Conservation (phyloP, 2,888 invertebrate genomes). For the Raillietiella orientalis region DNA sequence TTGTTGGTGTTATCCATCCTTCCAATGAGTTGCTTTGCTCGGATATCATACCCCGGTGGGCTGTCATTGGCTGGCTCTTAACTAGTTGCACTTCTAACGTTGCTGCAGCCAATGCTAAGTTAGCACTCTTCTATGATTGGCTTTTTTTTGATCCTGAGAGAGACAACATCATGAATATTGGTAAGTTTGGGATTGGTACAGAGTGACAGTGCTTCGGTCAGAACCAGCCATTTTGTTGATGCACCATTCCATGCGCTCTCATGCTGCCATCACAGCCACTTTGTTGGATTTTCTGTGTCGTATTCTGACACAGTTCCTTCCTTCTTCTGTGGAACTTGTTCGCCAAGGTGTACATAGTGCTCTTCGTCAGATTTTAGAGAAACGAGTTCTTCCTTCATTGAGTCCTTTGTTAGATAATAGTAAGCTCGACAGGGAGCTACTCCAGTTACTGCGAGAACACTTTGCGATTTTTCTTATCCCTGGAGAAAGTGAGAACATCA, state of each 20-base stretch:
- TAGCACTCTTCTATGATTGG: constrained; percentile 80
- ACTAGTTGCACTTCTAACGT: constrained; percentile 55
- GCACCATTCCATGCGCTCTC: constrained; percentile 71
- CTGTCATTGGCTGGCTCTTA: constrained; percentile 70
- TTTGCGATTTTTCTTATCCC: no score
- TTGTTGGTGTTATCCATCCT: constrained; percentile 74
- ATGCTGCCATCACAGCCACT: constrained; percentile 63
- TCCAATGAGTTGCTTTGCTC: constrained; percentile 69
- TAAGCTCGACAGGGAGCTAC: constrained; percentile 48
- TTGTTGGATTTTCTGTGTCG: constrained; percentile 61
- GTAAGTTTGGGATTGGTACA: constrained; percentile 10
- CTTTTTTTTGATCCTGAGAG: constrained; percentile 60
- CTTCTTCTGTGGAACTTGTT: constrained; percentile 40
- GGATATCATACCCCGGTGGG: constrained; percentile 83
- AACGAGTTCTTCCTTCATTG: constrained; percentile 58
- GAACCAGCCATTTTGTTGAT: constrained; percentile 77
- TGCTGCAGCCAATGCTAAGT: constrained; percentile 60
- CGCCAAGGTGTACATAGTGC: constrained; percentile 48
- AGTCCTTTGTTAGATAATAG: constrained; percentile 59
- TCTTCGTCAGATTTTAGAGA: constrained; percentile 51
- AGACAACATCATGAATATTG: constrained; percentile 81
- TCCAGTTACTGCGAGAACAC: constrained; percentile 51
- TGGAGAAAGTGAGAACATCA: no score
- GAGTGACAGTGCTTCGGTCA: constrained; percentile 8
- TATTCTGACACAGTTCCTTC: constrained; percentile 35